These are phyloP conservation scores for Sebastes flavidus DNA, from an alignment of 2,797 vertebrate genomes.

Conservation along the genomic window DNA sequence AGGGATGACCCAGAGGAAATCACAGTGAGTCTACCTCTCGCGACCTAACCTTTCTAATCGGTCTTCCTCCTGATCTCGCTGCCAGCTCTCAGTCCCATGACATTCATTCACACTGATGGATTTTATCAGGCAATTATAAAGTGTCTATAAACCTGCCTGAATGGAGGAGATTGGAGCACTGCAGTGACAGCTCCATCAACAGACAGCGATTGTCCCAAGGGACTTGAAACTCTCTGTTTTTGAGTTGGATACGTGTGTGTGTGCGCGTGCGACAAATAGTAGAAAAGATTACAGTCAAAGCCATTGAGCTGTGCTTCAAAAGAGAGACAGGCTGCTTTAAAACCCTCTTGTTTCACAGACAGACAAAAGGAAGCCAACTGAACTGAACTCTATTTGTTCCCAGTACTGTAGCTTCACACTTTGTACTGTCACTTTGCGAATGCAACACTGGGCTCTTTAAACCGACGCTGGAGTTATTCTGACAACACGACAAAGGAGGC, in stretches of 20 bases:
- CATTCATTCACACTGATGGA: conserved; percentile 38
- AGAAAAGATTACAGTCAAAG: conserved; percentile 55
- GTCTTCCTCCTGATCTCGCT: conserved; percentile 22
- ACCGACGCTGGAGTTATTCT: conserved; percentile 24
- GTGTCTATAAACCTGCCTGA: conserved; percentile 48
- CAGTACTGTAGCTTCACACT: conserved; percentile 21
- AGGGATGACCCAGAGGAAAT: conserved; percentile 46
- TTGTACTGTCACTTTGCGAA: conserved; percentile 10
- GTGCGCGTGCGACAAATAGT: conserved; percentile 37
- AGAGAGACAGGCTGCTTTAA: conserved; percentile 38
- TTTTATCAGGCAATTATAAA: conserved; percentile 57
- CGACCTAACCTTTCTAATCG: conserved; percentile 28
- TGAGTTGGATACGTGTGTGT: not conserved
- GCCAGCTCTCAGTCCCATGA: conserved; percentile 35
- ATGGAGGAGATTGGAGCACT: conserved; percentile 25
- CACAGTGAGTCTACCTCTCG: conserved; percentile 14
- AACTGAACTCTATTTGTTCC: conserved; percentile 55
- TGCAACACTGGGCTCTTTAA: conserved; percentile 39
- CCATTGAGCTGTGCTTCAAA: conserved; percentile 44
- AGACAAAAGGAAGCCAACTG: conserved; percentile 41
- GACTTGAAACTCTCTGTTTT: conserved; percentile 32
- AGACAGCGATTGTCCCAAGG: conserved; percentile 45
- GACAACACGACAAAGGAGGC: conserved; percentile 7
- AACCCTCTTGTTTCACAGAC: conserved; percentile 41
- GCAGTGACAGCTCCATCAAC: conserved; percentile 62